Base-by-base conservation (phyloP, 2,888 invertebrate genomes). In the Nomada ruficornis region DNA sequence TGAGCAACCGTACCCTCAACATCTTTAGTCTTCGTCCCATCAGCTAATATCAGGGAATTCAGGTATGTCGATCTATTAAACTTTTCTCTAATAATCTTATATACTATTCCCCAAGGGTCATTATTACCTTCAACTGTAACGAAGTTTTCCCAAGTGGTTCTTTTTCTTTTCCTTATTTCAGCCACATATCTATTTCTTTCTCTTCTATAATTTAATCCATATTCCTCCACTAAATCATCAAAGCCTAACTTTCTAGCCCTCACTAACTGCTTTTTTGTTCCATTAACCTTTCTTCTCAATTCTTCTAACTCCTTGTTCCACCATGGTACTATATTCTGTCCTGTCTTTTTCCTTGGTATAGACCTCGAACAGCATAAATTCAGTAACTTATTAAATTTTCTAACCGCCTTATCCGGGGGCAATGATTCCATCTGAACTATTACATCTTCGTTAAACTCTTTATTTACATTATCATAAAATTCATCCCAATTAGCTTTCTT, bases 101-200 rank as follows among this genome's bases (percentile, higher is more conserved):
- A 29, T 0, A 29, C 29, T 5, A 29, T 5, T 5, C 29, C 5
- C 29, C 29, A 29, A 29, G 75, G 60, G 18, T n/a, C 52, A 5
- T 29, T 52, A 23, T 68, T 68, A 0, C 68, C 67, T 20, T 52
- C 60, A 20, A 7, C n/a, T 11, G 47, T 60, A 2, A 75, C 68
- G 50, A 75, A 75, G 1, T 59, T 47, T n/a, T 20, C 20, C 75
- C 67, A 75, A 0, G 50, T 20, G 2, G 57, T 64, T 26, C 2
- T 44, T 52, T 75, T 75, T 5, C 15, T 57, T 3, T 55, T 20
- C 9, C n/a, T 64, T 3, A 73, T 73, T 23, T 47, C 26, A 0
- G 23, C 7, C 0, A 44, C 44, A n/a, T 73, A 73, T 57, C 36
- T 44, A 23, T 73, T 73, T 44, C 57, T 23, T 42, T 47, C 23